A percentile compares a stretch with the other conserved stretches of the same genome.
Conservation (phyloP, 2,888 invertebrate species). For the Drosophila buzzatii region DNA sequence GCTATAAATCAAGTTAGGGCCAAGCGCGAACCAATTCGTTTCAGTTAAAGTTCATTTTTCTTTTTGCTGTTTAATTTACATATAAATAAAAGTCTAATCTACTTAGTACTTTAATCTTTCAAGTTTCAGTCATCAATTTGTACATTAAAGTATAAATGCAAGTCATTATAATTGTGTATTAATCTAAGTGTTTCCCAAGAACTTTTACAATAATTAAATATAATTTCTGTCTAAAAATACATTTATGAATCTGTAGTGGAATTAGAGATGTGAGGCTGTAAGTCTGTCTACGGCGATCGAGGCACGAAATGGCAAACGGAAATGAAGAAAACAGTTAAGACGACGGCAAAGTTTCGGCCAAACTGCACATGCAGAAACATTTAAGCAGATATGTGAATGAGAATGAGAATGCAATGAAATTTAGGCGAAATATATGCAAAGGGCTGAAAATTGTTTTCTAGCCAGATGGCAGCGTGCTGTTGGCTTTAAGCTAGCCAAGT, state of each 20-base stretch:
- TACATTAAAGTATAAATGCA: neutral
- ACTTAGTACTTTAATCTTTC: neutral
- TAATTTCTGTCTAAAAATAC: constrained; percentile 5
- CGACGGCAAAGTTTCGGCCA: constrained; percentile 8
- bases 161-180: constrained; percentile 8
- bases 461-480: constrained; percentile 12
- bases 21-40: neutral
- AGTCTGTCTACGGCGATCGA: constrained; percentile 1
- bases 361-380: constrained; percentile 28
- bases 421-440: constrained; percentile 55
- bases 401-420: constrained; percentile 38
- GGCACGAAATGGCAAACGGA: constrained; percentile 22
- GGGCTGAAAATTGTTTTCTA: constrained; percentile 19
- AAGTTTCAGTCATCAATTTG: neutral
- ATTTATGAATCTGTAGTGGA: constrained; percentile 5
- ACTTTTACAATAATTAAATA: constrained; percentile 4
- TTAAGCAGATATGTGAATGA: constrained; percentile 21
- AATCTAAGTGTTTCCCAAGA: constrained; percentile 6
- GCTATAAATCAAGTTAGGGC: neutral
- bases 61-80: neutral
- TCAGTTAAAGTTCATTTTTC: neutral
- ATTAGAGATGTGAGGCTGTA: constrained; percentile 1
- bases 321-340: constrained; percentile 38
- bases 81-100: neutral
- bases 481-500: constrained; percentile 37